phyloP scores from a whole-genome alignment of 2,113 vertebrate species.

The Megaceryle maxima region DNA sequence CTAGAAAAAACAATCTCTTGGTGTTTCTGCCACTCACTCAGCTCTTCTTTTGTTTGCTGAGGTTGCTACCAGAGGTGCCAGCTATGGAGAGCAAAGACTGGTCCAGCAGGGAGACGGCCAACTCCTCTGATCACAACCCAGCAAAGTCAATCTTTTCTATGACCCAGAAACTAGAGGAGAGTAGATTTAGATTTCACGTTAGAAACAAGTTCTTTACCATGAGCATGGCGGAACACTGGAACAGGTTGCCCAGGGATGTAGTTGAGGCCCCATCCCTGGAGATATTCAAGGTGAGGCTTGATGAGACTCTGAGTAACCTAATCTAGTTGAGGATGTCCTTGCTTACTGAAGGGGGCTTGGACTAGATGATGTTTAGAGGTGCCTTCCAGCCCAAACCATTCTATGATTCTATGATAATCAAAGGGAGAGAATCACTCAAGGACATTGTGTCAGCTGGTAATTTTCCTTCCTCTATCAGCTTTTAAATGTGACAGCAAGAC shows the following conservation, averaged over 20 bases:
- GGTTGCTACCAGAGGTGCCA: neutral
- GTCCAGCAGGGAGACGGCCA: neutral
- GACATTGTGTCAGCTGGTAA: neutral
- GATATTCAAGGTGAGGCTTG: too few species aligned
- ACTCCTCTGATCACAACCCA: neutral
- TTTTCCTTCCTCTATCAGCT: neutral
- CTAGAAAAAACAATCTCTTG: neutral
- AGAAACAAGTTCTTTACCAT: too few species aligned
- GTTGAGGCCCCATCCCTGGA: too few species aligned
- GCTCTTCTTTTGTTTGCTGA: neutral
- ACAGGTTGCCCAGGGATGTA: too few species aligned
- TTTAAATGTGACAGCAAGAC: neutral
- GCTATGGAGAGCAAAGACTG: neutral
- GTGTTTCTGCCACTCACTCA: neutral
- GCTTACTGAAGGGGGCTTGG: too few species aligned
- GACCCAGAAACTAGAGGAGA: too few species aligned
- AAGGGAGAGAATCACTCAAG: neutral
- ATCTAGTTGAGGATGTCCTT: too few species aligned
- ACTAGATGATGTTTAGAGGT: too few species aligned
- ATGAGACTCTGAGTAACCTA: too few species aligned
- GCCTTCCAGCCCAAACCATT: too few species aligned
- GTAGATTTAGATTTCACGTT: too few species aligned
- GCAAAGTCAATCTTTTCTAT: neutral
- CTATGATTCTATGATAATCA: neutral
- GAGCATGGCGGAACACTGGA: too few species aligned